Percentiles rank a stretch among this genome's conserved stretches.
Conservation (phyloP, 2,113 vertebrate genomes). For the Mesoclemmys tuberculata region DNA sequence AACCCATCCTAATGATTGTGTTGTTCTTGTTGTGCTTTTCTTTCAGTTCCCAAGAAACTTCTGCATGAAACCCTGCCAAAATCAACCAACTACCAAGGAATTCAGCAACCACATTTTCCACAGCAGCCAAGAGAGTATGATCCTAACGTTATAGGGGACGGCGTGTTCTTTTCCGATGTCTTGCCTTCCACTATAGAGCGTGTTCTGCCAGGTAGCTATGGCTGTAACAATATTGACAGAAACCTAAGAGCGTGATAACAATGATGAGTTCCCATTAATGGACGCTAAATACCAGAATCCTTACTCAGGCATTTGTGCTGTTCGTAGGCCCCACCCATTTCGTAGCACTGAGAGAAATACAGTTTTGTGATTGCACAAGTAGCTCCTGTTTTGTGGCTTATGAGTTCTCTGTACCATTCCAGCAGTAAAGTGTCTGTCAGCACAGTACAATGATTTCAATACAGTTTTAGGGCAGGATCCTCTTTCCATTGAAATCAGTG, state of each 20-base stretch:
- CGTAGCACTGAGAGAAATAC: background rate
- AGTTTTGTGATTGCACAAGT: background rate
- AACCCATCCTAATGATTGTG: conserved; percentile 9
- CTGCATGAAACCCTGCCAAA: conserved; percentile 84
- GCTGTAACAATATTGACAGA: background rate
- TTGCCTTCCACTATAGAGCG: conserved; percentile 77
- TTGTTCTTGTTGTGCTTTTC: conserved; percentile 34
- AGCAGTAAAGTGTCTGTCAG: background rate
- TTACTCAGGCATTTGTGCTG: background rate
- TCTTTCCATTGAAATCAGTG: fast-evolving
- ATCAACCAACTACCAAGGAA: conserved; percentile 74
- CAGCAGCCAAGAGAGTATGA: conserved; percentile 78
- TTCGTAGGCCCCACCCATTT: background rate
- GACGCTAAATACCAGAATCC: background rate
- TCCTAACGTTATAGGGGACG: conserved; percentile 87
- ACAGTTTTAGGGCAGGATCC: background rate
- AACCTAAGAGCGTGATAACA: background rate
- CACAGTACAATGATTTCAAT: background rate
- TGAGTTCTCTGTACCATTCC: background rate
- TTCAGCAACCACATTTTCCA: conserved; percentile 70
- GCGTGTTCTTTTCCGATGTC: conserved; percentile 82
- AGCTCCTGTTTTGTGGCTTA: background rate
- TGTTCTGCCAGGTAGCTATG: conserved; percentile 80
- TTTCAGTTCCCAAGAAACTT: conserved; percentile 89
- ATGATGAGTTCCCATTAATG: background rate